phyloP scores from a whole-genome alignment of 2,888 invertebrate species.

The Lumbricus terrestris region DNA sequence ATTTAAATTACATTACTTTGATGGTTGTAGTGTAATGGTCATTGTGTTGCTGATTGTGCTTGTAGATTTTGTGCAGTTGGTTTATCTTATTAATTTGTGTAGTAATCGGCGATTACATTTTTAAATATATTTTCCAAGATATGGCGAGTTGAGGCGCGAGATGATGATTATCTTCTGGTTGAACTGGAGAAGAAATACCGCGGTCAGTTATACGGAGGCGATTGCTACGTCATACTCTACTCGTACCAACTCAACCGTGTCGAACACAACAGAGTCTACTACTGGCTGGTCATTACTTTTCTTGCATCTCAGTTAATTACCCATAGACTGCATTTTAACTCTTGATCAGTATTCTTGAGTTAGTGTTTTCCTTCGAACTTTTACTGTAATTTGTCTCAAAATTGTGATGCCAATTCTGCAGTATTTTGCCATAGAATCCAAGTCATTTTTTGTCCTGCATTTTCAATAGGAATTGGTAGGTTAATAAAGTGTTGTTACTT shows the following conservation, averaged over 20 bases:
- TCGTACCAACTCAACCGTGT: constrained; percentile 69
- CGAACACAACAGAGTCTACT: constrained; percentile 71
- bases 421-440: background rate
- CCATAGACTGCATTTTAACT: background rate
- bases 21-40: background rate
- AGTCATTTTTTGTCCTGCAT: too few species aligned
- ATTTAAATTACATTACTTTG: background rate
- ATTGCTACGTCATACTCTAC: constrained; percentile 82
- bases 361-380: background rate
- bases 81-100: background rate
- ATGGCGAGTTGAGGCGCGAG: constrained; percentile 69
- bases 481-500: too few species aligned
- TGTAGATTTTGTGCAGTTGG: background rate
- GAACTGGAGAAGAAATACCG: constrained; percentile 65
- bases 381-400: background rate
- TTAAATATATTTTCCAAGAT: constrained; percentile 58
- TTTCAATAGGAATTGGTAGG: too few species aligned
- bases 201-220: constrained; percentile 75
- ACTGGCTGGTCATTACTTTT: constrained; percentile 69
- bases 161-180: constrained; percentile 70
- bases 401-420: background rate
- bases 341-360: background rate
- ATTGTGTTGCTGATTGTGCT: background rate
- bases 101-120: background rate
- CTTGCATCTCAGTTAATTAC: background rate